phyloP scores from a whole-genome alignment of 2,113 vertebrate species.

The Felis chaus region DNA sequence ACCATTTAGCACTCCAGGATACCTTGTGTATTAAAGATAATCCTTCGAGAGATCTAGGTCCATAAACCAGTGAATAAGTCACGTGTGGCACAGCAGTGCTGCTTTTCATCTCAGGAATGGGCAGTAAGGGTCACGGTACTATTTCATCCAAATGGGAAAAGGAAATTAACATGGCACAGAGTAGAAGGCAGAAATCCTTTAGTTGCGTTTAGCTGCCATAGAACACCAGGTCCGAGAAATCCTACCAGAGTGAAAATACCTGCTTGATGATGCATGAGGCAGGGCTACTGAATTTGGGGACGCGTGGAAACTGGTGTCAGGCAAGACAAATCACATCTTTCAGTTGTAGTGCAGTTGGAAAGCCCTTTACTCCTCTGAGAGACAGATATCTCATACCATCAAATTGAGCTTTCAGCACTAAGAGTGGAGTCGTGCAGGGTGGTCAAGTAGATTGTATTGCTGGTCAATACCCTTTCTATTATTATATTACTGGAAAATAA shows the following conservation, averaged over 20 bases:
- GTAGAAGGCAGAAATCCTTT: conserved; percentile 59
- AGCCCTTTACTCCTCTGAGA: conserved; percentile 59
- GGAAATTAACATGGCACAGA: conserved; percentile 63
- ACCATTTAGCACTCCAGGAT: conserved; percentile 62
- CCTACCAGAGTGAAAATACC: not conserved
- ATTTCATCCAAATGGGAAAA: conserved; percentile 74
- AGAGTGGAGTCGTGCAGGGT: conserved; percentile 54
- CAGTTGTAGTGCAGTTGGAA: not conserved
- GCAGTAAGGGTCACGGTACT: conserved; percentile 55
- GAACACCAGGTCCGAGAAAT: conserved; percentile 27
- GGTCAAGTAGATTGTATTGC: conserved; percentile 68
- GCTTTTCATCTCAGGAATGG: conserved; percentile 63
- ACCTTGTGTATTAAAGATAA: conserved; percentile 64
- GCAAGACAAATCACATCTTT: conserved; percentile 52
- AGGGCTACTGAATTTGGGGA: conserved; percentile 52
- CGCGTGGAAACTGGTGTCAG: not conserved
- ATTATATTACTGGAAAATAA: conserved; percentile 72
- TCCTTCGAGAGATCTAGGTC: conserved; percentile 63
- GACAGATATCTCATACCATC: conserved; percentile 53
- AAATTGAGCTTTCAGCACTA: conserved; percentile 50
- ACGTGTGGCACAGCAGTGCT: not conserved
- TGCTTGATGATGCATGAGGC: conserved; percentile 43
- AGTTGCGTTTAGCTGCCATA: not conserved
- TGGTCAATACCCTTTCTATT: conserved; percentile 76
- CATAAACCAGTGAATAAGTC: conserved; percentile 69